Evolutionary conservation across 2,797 vertebrate genomes (phyloP).

Genomic region (Coilia nasus): DNA sequence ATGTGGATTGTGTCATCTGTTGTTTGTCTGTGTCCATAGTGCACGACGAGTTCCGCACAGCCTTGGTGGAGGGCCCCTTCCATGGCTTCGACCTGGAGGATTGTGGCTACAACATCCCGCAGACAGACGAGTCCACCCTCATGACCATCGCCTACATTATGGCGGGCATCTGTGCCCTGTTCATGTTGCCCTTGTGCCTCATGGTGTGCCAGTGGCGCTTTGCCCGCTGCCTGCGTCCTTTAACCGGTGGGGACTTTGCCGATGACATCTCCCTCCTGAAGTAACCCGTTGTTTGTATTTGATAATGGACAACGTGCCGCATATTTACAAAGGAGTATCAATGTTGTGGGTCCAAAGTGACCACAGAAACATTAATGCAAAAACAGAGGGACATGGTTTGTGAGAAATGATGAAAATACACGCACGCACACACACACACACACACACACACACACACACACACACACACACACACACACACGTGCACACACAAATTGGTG

Average conservation of each 20-base stretch:
- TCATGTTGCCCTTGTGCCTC: conserved; percentile 98
- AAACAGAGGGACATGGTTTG: conserved; percentile 26
- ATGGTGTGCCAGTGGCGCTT: conserved; percentile 99
- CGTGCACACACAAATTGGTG: not conserved
- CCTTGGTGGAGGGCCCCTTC: conserved; percentile 90
- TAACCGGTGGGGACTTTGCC: conserved; percentile 86
- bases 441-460: not conserved
- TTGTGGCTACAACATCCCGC: conserved; percentile 98
- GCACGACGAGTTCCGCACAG: conserved; percentile 91
- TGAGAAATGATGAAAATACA: conserved; percentile 25
- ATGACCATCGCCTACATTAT: conserved; percentile 99
- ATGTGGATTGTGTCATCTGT: not conserved
- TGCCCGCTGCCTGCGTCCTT: conserved; percentile 86
- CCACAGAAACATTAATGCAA: conserved; percentile 19
- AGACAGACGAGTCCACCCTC: conserved; percentile 95
- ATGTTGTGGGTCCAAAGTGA: not conserved
- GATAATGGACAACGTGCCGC: conserved; percentile 3
- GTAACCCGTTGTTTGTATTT: conserved; percentile 67
- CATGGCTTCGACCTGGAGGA: conserved; percentile 89
- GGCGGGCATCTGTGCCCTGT: conserved; percentile 98
- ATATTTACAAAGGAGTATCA: conserved; percentile 23
- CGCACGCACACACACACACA: conserved; percentile 15
- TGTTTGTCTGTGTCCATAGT: conserved; percentile 67
- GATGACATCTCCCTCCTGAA: conserved; percentile 98
- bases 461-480: not conserved